phyloP scores from a whole-genome alignment of 53 echinoderm and acorn worm species.

The Holothuria leucospilota region DNA sequence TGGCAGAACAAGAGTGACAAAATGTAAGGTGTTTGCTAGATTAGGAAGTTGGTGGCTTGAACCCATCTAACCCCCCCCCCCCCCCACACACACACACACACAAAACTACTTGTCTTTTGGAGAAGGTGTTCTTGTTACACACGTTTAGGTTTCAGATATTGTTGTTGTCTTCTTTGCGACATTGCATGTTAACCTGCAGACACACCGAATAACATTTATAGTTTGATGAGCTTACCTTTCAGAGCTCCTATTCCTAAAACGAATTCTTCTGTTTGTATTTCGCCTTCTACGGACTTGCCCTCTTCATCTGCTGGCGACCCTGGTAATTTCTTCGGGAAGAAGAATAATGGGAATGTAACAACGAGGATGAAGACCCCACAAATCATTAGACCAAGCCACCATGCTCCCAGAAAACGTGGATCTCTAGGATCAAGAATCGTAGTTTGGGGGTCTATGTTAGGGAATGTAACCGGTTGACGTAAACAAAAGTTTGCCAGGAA shows the following conservation, averaged over 20 bases:
- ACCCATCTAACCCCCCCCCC: too few relatives aligned
- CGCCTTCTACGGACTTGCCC: not conserved
- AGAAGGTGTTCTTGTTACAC: too few relatives aligned
- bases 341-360: conserved; percentile 68
- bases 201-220: too few relatives aligned
- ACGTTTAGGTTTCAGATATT: too few relatives aligned
- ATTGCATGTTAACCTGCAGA: too few relatives aligned
- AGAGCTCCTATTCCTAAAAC: not conserved
- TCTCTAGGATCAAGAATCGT: conserved; percentile 31
- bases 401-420: conserved; percentile 69
- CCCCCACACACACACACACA: too few relatives aligned
- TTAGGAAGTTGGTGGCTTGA: too few relatives aligned
- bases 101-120: too few relatives aligned
- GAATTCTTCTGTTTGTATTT: not conserved
- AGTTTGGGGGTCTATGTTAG: conserved; percentile 28
- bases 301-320: conserved; percentile 5
- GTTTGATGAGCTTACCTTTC: conserved; percentile 38
- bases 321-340: conserved; percentile 76
- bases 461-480: conserved; percentile 26
- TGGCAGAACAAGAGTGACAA: too few relatives aligned
- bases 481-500: conserved; percentile 42
- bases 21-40: too few relatives aligned
- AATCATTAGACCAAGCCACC: conserved; percentile 85
- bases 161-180: too few relatives aligned
- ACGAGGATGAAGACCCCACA: conserved; percentile 60